Evolutionary conservation across 1,140 invertebrate species (phyloP), one percentile per base, ranked within the genome.

Genomic region (Antheraea pernyi): DNA sequence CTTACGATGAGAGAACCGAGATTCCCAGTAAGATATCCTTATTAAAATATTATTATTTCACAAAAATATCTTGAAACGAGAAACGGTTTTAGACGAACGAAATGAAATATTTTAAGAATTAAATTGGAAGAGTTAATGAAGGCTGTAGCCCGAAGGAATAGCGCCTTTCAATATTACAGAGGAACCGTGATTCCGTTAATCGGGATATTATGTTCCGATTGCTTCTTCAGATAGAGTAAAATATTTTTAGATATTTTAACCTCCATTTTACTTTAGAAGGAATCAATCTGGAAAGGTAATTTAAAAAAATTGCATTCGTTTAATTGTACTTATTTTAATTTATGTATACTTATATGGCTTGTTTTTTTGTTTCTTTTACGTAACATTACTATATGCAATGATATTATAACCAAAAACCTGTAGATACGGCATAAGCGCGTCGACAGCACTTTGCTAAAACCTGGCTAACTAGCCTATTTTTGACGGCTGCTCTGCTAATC

Each of bases 181-280:
- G 73, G 76, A 74, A 79, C 71, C 74, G 70, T 69, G 81, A 79
- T 76, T 66, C 69, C 65, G 74, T 77, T 89, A 88, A 90, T 88
- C 84, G 82, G 78, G 85, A 88, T 85, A 88, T 85, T 84, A 81
- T 86, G 86, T 88, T 82, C 76, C 78, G 74, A 74, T 78, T 75
- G 71, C 62, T 64, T 71, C 19, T 46, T 58, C n/a, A 71, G 70
- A 70, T 63, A 72, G 60, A 46, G 72, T 39, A 76, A 53, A 80
- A 75, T 71, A 70, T 75, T n/a, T 76, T 59, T 67, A 65, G 11
- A 66, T 53, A 67, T n/a, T 53, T 53, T 53, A 53, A 6, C 6
- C 46, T 53, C 6, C 16, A 13, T 53, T n/a, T 53, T 53, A 53
- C 13, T 53, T 10, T 13, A 53, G 16, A 6, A 5, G 1, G 46